Evolutionary conservation across 1,140 invertebrate species (phyloP), one percentile per base, ranked within the genome.

Genomic region (Mycetomoellerius zeteki): DNA sequence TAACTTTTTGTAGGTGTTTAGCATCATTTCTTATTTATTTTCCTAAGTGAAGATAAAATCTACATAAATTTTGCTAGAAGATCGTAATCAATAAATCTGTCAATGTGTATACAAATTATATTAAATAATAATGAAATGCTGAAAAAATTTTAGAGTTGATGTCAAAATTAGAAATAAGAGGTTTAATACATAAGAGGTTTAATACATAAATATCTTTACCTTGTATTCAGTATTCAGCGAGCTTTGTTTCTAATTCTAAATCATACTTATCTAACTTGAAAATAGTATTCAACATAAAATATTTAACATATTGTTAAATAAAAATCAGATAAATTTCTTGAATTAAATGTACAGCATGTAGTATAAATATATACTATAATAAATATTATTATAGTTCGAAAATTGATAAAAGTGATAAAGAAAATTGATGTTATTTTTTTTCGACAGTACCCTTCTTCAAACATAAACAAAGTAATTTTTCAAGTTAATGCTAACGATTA

Each of bases 371-470:
- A 3, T 33, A 33, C 1, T 47, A 47, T 14, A 47, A 14, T 47
- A 47, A 47, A 0, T 47, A 47, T 47, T 56, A 73, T 54, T 73
- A 33, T 3, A 73, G 6, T 33, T 75, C 8, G 4, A 75, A 75
- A 21, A 56, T 16, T 33, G 12, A 56, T 3, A 14, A 21, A 37
- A 37, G 33, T 37, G 33, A 7, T 33, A 37, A 37, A 37, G 12
- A 33, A 33, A 56, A 75, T 56, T 56, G 14, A 73, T 73, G n/a
- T 47, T 72, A n/a, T 72, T 54, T 47, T n/a, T n/a, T n/a, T n/a
- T n/a, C 5, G 8, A 67, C 33, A 5, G 14, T 3, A 56, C 6
- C 6, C 33, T 37, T 52, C 12, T 75, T 56, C 5, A 33, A 33
- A 21, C 12, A 7, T 16, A 6, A n/a, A n/a, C n/a, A n/a, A 75